A percentile compares a stretch with the other conserved stretches of the same genome.
These are phyloP conservation scores for Synergus umbraculus DNA, from an alignment of 2,888 invertebrate species.

Conservation along the genomic window DNA sequence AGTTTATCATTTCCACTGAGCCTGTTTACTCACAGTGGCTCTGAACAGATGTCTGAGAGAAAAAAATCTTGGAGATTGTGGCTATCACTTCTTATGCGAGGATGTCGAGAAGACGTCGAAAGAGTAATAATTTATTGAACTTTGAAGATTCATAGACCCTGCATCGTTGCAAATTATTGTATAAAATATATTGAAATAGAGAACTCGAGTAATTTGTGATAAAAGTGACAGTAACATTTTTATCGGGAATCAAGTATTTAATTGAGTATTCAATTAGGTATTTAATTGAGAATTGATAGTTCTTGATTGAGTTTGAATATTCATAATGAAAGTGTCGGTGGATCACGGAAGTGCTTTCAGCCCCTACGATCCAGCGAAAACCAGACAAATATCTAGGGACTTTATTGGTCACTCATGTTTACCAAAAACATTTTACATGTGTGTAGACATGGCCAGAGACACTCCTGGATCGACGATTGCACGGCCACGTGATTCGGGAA, in stretches of 20 bases:
- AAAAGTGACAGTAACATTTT: neutral
- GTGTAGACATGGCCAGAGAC: slow-evolving; percentile 78
- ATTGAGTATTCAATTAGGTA: too few species aligned
- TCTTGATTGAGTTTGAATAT: neutral
- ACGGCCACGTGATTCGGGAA: slow-evolving; percentile 73
- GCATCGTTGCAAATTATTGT: neutral
- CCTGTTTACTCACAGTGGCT: slow-evolving; percentile 15
- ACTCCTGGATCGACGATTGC: slow-evolving; percentile 78
- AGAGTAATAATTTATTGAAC: neutral
- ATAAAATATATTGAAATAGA: neutral
- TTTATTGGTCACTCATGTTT: slow-evolving; percentile 7
- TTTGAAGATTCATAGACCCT: neutral
- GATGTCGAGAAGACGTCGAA: neutral
- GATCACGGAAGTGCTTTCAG: slow-evolving; percentile 62
- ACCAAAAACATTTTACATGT: slow-evolving; percentile 53
- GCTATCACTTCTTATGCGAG: neutral
- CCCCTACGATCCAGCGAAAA: slow-evolving; percentile 53
- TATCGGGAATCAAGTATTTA: neutral
- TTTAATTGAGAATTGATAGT: neutral
- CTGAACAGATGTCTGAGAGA: slow-evolving; percentile 5
- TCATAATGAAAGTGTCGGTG: slow-evolving; percentile 59
- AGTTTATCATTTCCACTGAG: slow-evolving; percentile 24
- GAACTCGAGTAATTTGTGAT: neutral
- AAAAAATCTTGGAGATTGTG: neutral
- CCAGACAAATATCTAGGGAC: neutral